phyloP scores from a whole-genome alignment of 2,797 vertebrate genomes.

The Champsocephalus esox region DNA sequence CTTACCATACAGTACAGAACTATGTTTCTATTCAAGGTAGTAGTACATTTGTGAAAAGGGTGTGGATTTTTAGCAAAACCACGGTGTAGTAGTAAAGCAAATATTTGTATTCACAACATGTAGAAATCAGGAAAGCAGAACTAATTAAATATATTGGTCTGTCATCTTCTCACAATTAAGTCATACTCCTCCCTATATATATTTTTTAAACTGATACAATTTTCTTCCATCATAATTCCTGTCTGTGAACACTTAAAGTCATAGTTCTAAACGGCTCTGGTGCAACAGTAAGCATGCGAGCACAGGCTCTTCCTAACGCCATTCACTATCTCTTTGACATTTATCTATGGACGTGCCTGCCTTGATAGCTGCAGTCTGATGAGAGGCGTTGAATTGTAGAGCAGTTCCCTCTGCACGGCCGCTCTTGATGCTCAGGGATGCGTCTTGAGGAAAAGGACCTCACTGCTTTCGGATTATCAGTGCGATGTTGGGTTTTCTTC shows the following conservation, averaged over 20 bases:
- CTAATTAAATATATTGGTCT: background rate
- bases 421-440: conserved; percentile 40
- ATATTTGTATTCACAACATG: conserved; percentile 13
- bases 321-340: conserved; percentile 65
- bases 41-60: conserved; percentile 2
- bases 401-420: background rate
- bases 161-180: background rate
- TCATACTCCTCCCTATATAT: conserved; percentile 3
- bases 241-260: conserved; percentile 12
- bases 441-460: conserved; percentile 28
- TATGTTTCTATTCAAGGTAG: background rate
- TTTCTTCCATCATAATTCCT: background rate
- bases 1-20: background rate
- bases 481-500: conserved; percentile 54
- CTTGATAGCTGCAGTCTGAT: conserved; percentile 48
- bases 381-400: conserved; percentile 54
- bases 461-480: conserved; percentile 33
- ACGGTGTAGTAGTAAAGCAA: background rate
- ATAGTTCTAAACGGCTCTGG: conserved; percentile 35
- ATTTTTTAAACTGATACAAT: background rate
- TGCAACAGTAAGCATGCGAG: conserved; percentile 35
- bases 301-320: conserved; percentile 8
- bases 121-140: background rate
- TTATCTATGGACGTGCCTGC: conserved; percentile 53
- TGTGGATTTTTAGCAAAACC: conserved; percentile 8